These are phyloP conservation scores for Zophobas morio DNA, from an alignment of 1,140 invertebrate species.

Conservation along the genomic window DNA sequence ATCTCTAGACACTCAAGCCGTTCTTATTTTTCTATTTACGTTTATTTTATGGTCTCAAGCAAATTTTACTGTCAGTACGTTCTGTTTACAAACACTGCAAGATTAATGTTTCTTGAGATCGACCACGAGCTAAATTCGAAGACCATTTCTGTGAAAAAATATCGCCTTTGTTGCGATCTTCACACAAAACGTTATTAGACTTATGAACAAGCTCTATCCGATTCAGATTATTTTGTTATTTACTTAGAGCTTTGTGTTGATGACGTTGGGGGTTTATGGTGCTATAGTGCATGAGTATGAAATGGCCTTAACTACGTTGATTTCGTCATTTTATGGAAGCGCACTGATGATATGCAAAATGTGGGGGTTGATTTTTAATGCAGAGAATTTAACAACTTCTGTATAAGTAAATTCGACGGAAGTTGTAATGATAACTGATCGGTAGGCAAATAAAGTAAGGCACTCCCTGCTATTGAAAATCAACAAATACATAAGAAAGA, in stretches of 20 bases:
- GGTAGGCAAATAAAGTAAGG: not conserved
- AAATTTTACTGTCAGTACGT: not conserved
- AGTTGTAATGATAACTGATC: not conserved
- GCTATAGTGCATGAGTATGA: not conserved
- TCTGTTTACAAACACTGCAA: not conserved
- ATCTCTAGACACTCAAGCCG: not conserved
- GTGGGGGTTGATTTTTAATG: not conserved
- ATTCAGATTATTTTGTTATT: not conserved
- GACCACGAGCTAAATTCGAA: not conserved
- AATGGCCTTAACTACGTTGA: not conserved
- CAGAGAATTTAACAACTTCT: not conserved
- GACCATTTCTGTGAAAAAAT: not conserved
- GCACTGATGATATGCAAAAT: not conserved
- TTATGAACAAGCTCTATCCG: not conserved
- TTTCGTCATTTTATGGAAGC: not conserved
- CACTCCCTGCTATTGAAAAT: not conserved
- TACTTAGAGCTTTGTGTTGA: not conserved
- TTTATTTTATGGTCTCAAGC: not conserved
- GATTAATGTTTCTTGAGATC: not conserved
- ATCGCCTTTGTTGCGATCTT: not conserved
- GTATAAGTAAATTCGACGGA: not conserved
- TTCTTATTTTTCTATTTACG: not conserved
- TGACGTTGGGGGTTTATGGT: not conserved
- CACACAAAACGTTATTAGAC: not conserved
- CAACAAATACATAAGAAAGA: not conserved